A percentile compares a stretch with the other conserved stretches of the same genome.
Conservation (phyloP, 2,888 invertebrate genomes). For the Odiellus spinosus region DNA sequence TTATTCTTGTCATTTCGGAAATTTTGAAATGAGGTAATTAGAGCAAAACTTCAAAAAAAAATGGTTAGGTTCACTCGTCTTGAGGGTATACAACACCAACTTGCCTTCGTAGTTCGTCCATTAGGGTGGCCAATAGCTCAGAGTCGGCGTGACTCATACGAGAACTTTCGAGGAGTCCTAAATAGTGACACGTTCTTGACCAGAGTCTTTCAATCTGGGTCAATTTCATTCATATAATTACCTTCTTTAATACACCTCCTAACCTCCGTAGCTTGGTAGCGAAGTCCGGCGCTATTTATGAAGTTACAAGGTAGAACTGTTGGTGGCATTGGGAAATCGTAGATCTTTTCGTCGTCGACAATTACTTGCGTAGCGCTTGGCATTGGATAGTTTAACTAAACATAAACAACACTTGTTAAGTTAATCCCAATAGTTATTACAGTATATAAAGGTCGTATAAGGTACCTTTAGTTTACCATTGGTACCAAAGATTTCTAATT, state of each 20-base stretch:
- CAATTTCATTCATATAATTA: constrained; percentile 22
- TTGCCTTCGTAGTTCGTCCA: constrained; percentile 54
- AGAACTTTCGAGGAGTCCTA: constrained; percentile 51
- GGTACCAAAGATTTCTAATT: constrained; percentile 48
- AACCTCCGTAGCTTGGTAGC: constrained; percentile 62
- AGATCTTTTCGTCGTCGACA: constrained; percentile 4
- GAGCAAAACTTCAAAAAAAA: too few relatives aligned
- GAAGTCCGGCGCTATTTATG: constrained; percentile 52
- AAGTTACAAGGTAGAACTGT: constrained; percentile 45
- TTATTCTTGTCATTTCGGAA: too few relatives aligned
- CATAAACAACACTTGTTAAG: background rate
- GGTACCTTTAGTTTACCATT: constrained; percentile 46
- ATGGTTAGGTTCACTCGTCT: constrained; percentile 4
- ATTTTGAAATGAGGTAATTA: too few relatives aligned
- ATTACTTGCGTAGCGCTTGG: constrained; percentile 12
- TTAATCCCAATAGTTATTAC: too few relatives aligned
- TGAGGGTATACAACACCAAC: constrained; percentile 40
- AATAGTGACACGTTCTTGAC: constrained; percentile 20
- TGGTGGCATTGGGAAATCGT: constrained; percentile 45
- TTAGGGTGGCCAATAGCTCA: constrained; percentile 48
- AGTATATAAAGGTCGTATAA: background rate
- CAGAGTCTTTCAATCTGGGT: background rate
- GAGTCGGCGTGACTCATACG: constrained; percentile 50
- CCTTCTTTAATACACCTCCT: constrained; percentile 50
- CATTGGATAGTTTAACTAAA: constrained; percentile 7